These are phyloP conservation scores for Elachura formosa DNA, from an alignment of 2,113 vertebrate genomes.

Conservation along the genomic window DNA sequence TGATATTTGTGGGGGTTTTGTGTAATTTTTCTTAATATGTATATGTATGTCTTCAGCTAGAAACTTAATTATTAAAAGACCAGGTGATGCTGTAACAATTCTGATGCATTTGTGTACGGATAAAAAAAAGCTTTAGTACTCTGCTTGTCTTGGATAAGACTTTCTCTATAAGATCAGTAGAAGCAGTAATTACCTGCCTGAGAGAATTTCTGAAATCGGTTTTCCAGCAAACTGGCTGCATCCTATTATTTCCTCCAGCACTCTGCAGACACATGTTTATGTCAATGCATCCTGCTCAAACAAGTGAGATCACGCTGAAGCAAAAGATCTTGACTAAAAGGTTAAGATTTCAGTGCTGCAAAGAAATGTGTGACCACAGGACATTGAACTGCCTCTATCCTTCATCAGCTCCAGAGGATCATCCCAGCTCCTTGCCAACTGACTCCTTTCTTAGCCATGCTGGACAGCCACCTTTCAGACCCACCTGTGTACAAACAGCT, in stretches of 20 bases:
- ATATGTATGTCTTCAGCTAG: not conserved
- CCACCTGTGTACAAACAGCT: not conserved
- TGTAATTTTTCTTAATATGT: not conserved
- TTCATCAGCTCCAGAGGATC: not conserved
- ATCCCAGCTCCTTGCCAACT: not conserved
- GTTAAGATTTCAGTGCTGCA: not conserved
- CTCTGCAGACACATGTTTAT: not conserved
- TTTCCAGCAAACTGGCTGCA: constrained; percentile 2
- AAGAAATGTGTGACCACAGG: not conserved
- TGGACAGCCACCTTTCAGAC: not conserved
- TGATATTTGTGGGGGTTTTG: not conserved
- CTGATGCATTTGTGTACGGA: rapidly evolving
- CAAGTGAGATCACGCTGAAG: not conserved
- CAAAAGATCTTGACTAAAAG: not conserved
- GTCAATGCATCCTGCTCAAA: not conserved
- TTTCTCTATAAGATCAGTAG: not conserved
- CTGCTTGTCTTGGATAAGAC: not conserved
- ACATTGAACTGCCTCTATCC: rapidly evolving
- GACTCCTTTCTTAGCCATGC: not conserved
- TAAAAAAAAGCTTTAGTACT: not conserved
- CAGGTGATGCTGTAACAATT: not conserved
- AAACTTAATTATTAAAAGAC: not conserved
- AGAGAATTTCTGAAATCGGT: not conserved
- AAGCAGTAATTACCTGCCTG: not conserved
- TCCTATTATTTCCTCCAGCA: not conserved